phyloP scores from a whole-genome alignment of 2,113 vertebrate genomes.

The Sceloporus undulatus region DNA sequence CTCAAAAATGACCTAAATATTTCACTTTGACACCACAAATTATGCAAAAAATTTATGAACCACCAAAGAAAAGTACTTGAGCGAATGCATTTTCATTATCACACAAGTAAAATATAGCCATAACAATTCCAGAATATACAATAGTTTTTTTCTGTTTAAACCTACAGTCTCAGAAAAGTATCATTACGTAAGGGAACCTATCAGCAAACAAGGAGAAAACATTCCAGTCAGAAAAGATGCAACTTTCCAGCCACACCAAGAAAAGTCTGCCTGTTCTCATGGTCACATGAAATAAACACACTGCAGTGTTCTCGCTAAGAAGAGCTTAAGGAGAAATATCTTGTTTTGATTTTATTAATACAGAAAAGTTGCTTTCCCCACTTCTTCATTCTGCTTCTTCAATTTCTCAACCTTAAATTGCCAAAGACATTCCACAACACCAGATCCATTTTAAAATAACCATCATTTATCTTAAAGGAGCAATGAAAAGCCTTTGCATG shows the following conservation, averaged over 20 bases:
- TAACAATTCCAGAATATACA: not conserved
- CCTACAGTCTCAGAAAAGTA: conserved; percentile 43
- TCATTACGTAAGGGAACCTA: not conserved
- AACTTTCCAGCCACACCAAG: not conserved
- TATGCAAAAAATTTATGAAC: not conserved
- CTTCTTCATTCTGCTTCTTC: not conserved
- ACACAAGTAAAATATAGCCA: not conserved
- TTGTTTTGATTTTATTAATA: not conserved
- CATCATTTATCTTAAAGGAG: not conserved
- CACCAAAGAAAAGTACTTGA: not conserved
- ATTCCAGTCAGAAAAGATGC: not conserved
- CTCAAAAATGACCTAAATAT: not conserved
- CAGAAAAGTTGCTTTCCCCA: not conserved
- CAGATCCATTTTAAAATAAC: not conserved
- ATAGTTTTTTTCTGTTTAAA: conserved; percentile 33
- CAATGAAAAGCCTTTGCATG: not conserved
- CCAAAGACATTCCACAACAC: not conserved
- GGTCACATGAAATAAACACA: not conserved
- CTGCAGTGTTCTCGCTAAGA: not conserved
- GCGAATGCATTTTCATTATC: conserved; percentile 7
- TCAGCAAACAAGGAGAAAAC: not conserved
- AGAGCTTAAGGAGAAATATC: not conserved
- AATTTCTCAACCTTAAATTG: not conserved
- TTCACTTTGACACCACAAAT: not conserved
- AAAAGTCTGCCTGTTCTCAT: not conserved